Evolutionary conservation across 2,113 vertebrate genomes (phyloP), one percentile per base, ranked within the genome.

Genomic region (Pachycephala philippinensis): DNA sequence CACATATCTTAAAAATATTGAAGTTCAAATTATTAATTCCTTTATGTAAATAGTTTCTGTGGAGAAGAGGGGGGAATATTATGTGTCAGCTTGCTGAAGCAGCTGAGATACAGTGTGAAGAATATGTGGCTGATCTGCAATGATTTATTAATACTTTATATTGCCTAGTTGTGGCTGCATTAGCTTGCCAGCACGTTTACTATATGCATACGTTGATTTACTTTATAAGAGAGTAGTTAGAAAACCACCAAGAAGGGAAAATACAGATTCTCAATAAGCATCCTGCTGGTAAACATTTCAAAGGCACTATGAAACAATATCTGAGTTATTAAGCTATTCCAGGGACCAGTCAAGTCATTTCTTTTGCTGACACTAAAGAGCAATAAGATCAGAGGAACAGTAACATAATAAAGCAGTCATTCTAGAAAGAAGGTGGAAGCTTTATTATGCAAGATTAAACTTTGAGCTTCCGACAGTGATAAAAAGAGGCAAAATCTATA

Each of bases 251-350:
- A 87, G 84, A 82, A 91, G 31, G 50, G 44, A 90, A 89, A 93
- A 93, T 75, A 82, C 89, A 95, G 44, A 63, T 83, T 72, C 49
- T 83, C 49, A 69, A 22, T 64, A 82, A 91, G 70, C 69, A 91
- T 37, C 45, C 57, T 87, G 28, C 70, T 91, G 49, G 81, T 91
- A 97, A 96, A 93, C 37, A 80, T 89, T 96, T 95, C 89, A 93
- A 94, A 87, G 65, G 59, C 49, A 61, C 45, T 90, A 15, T 45
- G 84, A 94, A 93, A 94, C 54, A 82, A 61, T 23, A 78, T 39
- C 59, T 91, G 74, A 91, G 72, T 91, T 96, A 96, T 93, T 93
- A 85, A 85, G 61, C 84, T 76, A 65, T 93, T 94, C 35, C 57
- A 89, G 45, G 27, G 54, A 85, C 44, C 42, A 94, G 63, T 24